These are phyloP conservation scores for Hippocampus zosterae DNA, from an alignment of 2,113 vertebrate genomes.

Conservation along the genomic window DNA sequence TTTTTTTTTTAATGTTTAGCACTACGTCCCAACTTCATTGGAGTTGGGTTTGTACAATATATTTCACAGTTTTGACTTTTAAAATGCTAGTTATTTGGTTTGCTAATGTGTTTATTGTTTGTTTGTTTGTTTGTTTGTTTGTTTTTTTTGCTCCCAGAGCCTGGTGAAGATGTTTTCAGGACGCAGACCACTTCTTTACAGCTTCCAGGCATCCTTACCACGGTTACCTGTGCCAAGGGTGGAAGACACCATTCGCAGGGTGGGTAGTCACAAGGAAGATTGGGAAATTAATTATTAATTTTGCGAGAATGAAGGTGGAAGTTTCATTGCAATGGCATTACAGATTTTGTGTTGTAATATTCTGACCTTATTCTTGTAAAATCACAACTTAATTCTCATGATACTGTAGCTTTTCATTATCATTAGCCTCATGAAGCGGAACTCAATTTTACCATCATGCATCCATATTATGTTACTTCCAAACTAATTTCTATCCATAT, in stretches of 20 bases:
- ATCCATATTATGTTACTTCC: no score
- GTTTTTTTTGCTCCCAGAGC: conserved; percentile 59
- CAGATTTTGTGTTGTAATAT: no score
- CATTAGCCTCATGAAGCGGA: no score
- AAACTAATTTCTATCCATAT: no score
- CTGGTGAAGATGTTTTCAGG: conserved; percentile 79
- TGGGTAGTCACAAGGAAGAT: conserved; percentile 45
- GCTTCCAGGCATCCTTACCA: conserved; percentile 89
- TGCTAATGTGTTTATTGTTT: background rate
- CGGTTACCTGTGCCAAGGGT: conserved; percentile 84
- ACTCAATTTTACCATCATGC: no score
- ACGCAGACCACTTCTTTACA: conserved; percentile 88
- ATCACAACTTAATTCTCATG: no score
- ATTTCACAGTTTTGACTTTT: background rate
- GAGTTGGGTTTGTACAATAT: background rate
- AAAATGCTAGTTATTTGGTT: background rate
- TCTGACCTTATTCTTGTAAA: no score
- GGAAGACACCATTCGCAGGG: conserved; percentile 82
- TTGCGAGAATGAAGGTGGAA: background rate
- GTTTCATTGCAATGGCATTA: no score
- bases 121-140: no score
- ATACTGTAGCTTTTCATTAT: no score
- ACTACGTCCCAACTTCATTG: no score
- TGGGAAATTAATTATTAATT: background rate
- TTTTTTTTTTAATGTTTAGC: no score